Base-by-base conservation (phyloP, 2,888 invertebrate species). In the Celastrina argiolus region DNA sequence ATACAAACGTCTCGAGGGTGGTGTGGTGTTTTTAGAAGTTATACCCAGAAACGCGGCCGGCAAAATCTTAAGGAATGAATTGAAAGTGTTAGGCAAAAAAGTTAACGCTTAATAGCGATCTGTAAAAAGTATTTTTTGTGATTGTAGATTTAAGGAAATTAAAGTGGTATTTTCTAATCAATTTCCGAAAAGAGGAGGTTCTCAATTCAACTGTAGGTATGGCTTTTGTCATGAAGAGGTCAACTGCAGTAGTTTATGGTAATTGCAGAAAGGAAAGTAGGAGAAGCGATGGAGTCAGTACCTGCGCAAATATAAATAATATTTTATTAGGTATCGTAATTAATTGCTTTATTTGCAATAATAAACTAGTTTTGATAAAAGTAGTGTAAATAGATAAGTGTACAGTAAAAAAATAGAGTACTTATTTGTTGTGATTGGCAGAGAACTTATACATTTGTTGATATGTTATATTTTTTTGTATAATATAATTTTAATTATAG, bases 1-100 rank as follows among this genome's bases (percentile, higher is more conserved):
- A 72, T 96, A 95, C 85, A 96, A 96, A 79, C 94, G 93, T 75
- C 84, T 96, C 26, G 92, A 94, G 65, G 95, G 94, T 1, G 95
- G 96, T 1, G 93, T 96, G 2, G 87, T 91, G 61, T 95, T 96
- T 78, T 83, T 96, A 26, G 92, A 94, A 1, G 74, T 88, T 0
- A 95, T 96, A 74, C 96, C 96, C 0, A 94, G 96, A 79, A 95
- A 95, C 74, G 93, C 93, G 0, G 93, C 95, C 2, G 96, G 96
- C 4, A 96, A 96, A 85, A 95, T 96, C 56, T 81, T 96, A 77
- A 92, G 96, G 71, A 93, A 94, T 71, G 93, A 94, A 83, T 87
- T 95, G 12, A 94, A 92, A 87, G 90, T 92, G 63, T 78, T 91
- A 36, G 84, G 87, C 28, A 71, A 65, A 18, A 77, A 78, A 64